Base-by-base conservation (phyloP, 23 tunicate genomes). In the Ascidia mentula region DNA sequence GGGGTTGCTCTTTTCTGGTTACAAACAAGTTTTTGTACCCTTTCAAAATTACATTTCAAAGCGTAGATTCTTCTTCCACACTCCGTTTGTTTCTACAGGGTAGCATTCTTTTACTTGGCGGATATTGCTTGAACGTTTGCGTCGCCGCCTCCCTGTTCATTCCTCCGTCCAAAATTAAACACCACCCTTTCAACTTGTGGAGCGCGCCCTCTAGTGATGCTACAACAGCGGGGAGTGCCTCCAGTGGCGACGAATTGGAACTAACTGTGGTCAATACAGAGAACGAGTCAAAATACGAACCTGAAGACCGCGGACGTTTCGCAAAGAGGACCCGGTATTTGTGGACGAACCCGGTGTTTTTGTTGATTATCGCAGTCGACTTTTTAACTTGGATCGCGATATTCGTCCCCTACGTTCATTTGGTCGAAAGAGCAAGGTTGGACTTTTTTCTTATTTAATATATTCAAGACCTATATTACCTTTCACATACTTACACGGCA, bases 361-460 rank as follows among this genome's bases (percentile, higher is more conserved):
- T 87, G 36, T 6, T 81, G 38, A 20, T 87, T 0, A 15, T 87
- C 0, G 32, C 42, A 0, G 30, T 42, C 12, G 92, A 87, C 60
- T 40, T 82, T 45, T 38, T 87, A n/a, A 31, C 77, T 20, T 82
- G 86, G 86, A 8, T 87, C 0, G 74, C 80, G 5, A 72, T 70
- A 8, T 87, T 81, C 45, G 69, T 87, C 4, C 92, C 92, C 24
- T 87, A 81, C 72, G 92, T 87, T 32, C 92, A 87, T 45, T 37
- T 87, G 45, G 86, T 46, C 17, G 80, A 76, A 69, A 42, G 92
- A 76, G 86, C 78, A 22, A 87, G 78, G 86, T 77, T 45, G 17
- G 80, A 30, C 24, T 53, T n/a, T n/a, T n/a, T n/a, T n/a, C n/a
- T n/a, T n/a, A n/a, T n/a, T n/a, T n/a, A n/a, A n/a, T n/a, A n/a